phyloP scores from a whole-genome alignment of 2,113 vertebrate genomes.

The Bostrychus sinensis region DNA sequence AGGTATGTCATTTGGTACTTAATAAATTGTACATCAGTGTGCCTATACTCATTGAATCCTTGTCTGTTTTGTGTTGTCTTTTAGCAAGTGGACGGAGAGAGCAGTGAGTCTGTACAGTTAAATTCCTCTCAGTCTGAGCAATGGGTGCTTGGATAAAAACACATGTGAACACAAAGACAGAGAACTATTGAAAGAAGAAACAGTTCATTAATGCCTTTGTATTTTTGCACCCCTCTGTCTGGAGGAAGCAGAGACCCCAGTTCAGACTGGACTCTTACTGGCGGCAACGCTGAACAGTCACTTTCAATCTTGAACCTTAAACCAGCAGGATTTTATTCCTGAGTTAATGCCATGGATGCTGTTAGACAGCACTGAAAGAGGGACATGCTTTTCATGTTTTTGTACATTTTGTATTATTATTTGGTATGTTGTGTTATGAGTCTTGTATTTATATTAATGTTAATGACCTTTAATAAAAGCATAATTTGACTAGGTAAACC shows the following conservation, averaged over 20 bases:
- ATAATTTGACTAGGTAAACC: slow-evolving; percentile 51
- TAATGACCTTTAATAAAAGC: slow-evolving; percentile 68
- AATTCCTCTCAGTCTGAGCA: slow-evolving; percentile 69
- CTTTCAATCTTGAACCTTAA: slow-evolving; percentile 26
- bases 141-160: slow-evolving; percentile 64
- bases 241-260: slow-evolving; percentile 12
- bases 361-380: slow-evolving; percentile 10
- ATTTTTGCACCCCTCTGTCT: slow-evolving; percentile 1
- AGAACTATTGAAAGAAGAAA: slow-evolving; percentile 9
- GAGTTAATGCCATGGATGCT: slow-evolving; percentile 36
- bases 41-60: background rate
- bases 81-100: slow-evolving; percentile 65
- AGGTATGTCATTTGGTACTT: slow-evolving; percentile 70
- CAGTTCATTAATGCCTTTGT: slow-evolving; percentile 28
- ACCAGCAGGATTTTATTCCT: slow-evolving; percentile 28
- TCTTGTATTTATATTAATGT: slow-evolving; percentile 71
- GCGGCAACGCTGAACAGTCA: slow-evolving; percentile 6
- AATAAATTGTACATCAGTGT: background rate
- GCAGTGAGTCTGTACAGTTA: slow-evolving; percentile 70
- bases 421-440: slow-evolving; percentile 62
- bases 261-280: background rate
- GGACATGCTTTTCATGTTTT: slow-evolving; percentile 55
- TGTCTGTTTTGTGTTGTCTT: slow-evolving; percentile 7
- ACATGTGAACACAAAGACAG: background rate
- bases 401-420: slow-evolving; percentile 71